phyloP scores from a whole-genome alignment of 2,888 invertebrate species.

The Diaphora mendica region DNA sequence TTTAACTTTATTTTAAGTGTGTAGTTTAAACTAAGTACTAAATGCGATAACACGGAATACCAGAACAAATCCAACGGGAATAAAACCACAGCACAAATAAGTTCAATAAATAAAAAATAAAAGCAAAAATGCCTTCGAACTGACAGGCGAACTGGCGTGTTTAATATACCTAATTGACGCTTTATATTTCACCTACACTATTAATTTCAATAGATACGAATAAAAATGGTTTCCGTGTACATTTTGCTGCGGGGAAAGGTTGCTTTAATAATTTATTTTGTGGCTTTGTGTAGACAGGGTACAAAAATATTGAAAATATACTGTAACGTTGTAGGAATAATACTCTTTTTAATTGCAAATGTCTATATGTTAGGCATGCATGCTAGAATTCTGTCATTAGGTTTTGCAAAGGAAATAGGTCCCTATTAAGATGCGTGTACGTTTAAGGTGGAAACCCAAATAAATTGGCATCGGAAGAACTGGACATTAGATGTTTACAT shows the following conservation, averaged over 20 bases:
- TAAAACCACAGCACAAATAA: not conserved
- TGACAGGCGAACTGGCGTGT: slow-evolving; percentile 46
- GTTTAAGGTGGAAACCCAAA: no score
- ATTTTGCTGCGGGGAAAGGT: slow-evolving; percentile 3
- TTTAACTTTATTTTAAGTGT: no score
- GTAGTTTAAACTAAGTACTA: not conserved
- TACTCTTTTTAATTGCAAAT: no score
- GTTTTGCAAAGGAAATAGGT: no score
- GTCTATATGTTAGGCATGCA: no score
- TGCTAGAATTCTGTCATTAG: no score
- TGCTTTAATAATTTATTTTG: slow-evolving; percentile 9
- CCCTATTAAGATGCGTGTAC: no score
- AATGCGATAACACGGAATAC: not conserved
- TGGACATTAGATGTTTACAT: no score
- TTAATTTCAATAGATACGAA: slow-evolving; percentile 42
- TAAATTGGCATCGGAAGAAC: no score
- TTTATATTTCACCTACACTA: slow-evolving; percentile 32
- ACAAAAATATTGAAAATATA: slow-evolving; percentile 3
- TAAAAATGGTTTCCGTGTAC: slow-evolving; percentile 39
- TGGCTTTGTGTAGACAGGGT: not conserved
- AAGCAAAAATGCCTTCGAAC: slow-evolving; percentile 19
- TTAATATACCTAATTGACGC: slow-evolving; percentile 43
- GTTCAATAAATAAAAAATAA: not conserved
- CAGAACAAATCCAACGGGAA: not conserved
- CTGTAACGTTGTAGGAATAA: no score